Evolutionary conservation across 2,113 vertebrate genomes (phyloP).

Genomic region (Coracopsis vasa): DNA sequence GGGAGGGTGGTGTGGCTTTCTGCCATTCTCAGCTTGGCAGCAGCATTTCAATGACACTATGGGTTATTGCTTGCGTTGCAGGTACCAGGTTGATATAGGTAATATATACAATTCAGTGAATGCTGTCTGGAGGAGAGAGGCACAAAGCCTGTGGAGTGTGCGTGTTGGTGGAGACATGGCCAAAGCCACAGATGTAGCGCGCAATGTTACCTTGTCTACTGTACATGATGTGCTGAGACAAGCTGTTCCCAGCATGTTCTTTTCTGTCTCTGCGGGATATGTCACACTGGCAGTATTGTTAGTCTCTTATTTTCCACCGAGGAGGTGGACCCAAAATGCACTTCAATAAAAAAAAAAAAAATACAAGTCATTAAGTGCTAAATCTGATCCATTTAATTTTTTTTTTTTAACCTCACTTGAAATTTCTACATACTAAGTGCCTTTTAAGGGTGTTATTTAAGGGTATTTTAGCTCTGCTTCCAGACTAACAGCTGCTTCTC

Average conservation of each 20-base stretch:
- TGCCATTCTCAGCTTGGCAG: background rate
- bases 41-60: rapidly evolving
- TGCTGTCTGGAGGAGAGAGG: background rate
- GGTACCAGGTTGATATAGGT: background rate
- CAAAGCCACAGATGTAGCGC: background rate
- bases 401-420: background rate
- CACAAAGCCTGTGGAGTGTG: background rate
- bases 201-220: background rate
- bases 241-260: background rate
- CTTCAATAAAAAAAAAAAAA: background rate
- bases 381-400: background rate
- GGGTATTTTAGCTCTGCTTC: background rate
- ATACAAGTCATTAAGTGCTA: background rate
- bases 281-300: background rate
- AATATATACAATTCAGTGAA: rapidly evolving
- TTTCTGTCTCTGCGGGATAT: background rate
- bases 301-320: background rate
- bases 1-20: background rate
- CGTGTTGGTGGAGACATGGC: background rate
- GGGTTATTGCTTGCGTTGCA: rapidly evolving
- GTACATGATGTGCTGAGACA: background rate
- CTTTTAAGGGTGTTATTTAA: background rate
- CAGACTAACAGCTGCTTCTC: background rate
- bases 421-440: background rate
- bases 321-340: background rate